Conservation (phyloP, 2,113 vertebrate species). For the Oceanites oceanicus region DNA sequence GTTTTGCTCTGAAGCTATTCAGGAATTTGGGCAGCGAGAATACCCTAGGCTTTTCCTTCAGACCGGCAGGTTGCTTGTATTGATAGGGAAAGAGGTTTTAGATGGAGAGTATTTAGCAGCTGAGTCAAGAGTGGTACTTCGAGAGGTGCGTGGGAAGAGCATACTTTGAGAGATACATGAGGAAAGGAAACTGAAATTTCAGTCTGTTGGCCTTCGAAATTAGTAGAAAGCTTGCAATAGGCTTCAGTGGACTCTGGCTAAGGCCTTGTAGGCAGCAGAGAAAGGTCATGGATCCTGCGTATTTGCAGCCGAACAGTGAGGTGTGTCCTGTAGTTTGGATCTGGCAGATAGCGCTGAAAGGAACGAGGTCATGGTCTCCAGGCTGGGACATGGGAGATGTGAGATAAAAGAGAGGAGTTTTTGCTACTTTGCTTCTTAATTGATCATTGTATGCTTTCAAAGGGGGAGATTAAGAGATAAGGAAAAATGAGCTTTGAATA, state of each 20-base stretch:
- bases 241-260: background rate
- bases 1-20: background rate
- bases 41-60: background rate
- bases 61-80: background rate
- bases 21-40: background rate
- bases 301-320: background rate
- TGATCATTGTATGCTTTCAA: background rate
- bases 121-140: background rate
- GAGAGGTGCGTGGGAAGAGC: background rate
- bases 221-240: background rate
- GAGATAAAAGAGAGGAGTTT: background rate
- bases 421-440: background rate
- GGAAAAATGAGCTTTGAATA: background rate
- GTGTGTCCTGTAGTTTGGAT: background rate
- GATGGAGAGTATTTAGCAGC: background rate
- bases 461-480: background rate
- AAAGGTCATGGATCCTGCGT: accelerated
- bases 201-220: background rate
- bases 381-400: background rate
- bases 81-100: background rate
- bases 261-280: background rate
- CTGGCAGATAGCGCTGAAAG: accelerated
- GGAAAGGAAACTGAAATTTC: background rate
- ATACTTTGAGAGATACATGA: background rate
- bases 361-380: background rate